phyloP scores from a whole-genome alignment of 2,113 vertebrate genomes.

The Mobula hypostoma region DNA sequence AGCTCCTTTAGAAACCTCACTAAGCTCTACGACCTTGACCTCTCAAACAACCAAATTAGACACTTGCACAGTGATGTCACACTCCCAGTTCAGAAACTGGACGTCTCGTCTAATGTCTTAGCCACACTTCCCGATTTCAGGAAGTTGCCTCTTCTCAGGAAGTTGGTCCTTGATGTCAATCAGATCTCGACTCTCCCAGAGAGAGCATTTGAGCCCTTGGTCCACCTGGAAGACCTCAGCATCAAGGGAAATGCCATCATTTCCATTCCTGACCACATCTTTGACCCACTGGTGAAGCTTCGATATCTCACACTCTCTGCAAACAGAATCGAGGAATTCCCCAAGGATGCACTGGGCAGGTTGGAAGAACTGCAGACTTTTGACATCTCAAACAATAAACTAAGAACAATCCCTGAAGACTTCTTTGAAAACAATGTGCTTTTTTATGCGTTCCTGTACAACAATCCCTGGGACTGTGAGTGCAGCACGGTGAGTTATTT shows the following conservation, averaged over 20 bases:
- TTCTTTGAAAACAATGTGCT: conserved; percentile 43
- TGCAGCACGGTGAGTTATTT: conserved; percentile 46
- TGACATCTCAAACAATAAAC: conserved; percentile 40
- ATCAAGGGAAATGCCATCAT: neutral
- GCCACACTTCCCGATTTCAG: conserved; percentile 41
- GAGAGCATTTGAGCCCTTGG: neutral
- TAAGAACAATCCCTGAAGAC: conserved; percentile 39
- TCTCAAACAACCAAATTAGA: conserved; percentile 9
- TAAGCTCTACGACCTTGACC: neutral
- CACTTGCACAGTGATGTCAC: neutral
- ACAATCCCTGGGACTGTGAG: conserved; percentile 48
- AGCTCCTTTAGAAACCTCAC: neutral
- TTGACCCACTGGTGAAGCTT: neutral
- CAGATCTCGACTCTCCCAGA: neutral
- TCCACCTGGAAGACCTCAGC: neutral
- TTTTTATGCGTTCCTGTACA: conserved; percentile 45
- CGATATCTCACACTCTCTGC: neutral
- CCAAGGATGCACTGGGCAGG: neutral
- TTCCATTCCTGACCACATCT: neutral
- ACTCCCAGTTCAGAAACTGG: neutral
- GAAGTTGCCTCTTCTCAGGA: neutral
- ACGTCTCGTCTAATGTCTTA: conserved; percentile 25
- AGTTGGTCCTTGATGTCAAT: neutral
- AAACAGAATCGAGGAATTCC: neutral
- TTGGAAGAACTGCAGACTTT: neutral